Evolutionary conservation across 2,797 vertebrate species (phyloP).

Genomic region (Propithecus perrieri): DNA sequence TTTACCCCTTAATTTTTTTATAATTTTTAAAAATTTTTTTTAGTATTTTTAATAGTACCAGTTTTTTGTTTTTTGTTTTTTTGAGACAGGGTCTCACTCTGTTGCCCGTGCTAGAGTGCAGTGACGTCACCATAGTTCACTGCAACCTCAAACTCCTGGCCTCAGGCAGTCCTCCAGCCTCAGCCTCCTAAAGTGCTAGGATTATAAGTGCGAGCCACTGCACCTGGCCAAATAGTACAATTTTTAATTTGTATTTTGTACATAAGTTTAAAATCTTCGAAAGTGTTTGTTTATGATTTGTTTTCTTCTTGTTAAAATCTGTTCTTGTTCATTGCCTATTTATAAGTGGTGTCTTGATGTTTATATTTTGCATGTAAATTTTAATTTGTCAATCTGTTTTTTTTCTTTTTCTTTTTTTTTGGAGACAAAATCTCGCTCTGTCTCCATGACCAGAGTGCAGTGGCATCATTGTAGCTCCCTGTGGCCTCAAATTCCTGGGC

Average conservation of each 20-base stretch:
- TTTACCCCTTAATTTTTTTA: neutral
- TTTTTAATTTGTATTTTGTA: slow-evolving; percentile 34
- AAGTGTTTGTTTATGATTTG: neutral
- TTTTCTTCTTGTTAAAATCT: slow-evolving; percentile 13
- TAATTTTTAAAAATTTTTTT: neutral
- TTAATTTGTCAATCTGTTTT: slow-evolving; percentile 24
- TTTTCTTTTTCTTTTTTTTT: neutral
- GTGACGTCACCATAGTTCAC: too few relatives aligned
- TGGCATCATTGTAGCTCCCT: too few relatives aligned
- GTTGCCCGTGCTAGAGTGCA: too few relatives aligned
- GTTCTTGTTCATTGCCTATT: neutral
- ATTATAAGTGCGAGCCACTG: neutral
- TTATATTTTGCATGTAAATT: slow-evolving; percentile 29
- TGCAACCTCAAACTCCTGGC: too few relatives aligned
- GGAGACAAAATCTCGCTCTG: too few relatives aligned
- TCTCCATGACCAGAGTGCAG: too few relatives aligned
- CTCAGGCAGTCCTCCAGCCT: too few relatives aligned
- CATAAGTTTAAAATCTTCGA: neutral
- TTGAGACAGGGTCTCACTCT: too few relatives aligned
- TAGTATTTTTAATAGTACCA: neutral
- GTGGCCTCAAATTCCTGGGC: too few relatives aligned
- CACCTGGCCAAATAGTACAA: neutral
- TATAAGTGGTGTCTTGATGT: neutral
- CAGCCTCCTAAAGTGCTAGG: too few relatives aligned
- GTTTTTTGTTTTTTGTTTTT: too few relatives aligned